phyloP scores from a whole-genome alignment of 2,113 vertebrate genomes.

The Galeopterus variegatus region DNA sequence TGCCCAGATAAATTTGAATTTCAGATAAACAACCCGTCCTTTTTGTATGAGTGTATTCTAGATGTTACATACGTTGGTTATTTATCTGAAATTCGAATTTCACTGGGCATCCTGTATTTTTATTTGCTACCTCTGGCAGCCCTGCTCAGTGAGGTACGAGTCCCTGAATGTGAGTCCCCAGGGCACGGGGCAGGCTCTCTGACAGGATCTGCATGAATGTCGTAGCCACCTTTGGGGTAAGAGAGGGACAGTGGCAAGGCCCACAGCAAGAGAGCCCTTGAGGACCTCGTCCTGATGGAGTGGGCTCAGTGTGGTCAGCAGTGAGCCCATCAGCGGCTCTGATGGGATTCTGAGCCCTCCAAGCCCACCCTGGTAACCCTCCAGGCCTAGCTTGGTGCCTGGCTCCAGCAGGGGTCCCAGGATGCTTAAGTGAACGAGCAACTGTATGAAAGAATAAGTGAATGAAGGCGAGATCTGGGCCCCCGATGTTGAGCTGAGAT shows the following conservation, averaged over 20 bases:
- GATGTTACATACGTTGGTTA: accelerated
- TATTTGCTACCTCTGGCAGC: background rate
- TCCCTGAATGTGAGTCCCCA: too few species aligned
- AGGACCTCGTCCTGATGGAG: background rate
- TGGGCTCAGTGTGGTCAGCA: background rate
- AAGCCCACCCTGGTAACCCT: background rate
- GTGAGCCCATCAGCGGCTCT: accelerated
- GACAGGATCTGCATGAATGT: background rate
- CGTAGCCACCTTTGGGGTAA: background rate
- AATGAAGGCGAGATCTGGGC: background rate
- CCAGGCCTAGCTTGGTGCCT: background rate
- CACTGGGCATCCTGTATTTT: background rate
- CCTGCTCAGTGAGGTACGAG: background rate
- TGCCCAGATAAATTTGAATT: background rate
- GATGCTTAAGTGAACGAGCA: background rate
- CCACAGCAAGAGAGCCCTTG: background rate
- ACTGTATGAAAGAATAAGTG: background rate
- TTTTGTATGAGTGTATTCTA: background rate
- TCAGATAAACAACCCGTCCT: background rate
- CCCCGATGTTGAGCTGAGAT: background rate
- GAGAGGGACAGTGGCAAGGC: background rate
- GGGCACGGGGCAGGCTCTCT: background rate
- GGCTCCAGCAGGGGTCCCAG: background rate
- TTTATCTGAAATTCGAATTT: background rate
- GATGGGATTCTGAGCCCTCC: background rate